These are phyloP conservation scores for Dioctria rufipes DNA, from an alignment of 2,888 invertebrate species.

Conservation along the genomic window DNA sequence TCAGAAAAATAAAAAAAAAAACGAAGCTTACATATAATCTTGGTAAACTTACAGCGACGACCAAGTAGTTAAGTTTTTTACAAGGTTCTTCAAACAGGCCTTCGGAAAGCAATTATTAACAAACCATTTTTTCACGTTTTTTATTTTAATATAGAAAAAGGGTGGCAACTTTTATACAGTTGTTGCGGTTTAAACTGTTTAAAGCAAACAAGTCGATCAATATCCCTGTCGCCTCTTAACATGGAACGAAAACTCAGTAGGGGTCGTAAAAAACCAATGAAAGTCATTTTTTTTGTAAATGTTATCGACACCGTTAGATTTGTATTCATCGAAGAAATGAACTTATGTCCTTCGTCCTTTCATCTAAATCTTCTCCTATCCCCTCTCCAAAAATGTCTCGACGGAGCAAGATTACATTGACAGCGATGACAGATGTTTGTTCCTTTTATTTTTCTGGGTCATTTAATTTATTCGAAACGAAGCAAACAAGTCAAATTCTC, in stretches of 20 bases:
- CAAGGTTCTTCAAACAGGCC: too few species aligned
- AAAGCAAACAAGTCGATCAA: too few species aligned
- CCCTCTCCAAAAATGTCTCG: not conserved
- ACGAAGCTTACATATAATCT: too few species aligned
- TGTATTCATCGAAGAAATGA: not conserved
- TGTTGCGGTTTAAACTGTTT: too few species aligned
- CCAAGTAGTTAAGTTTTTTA: too few species aligned
- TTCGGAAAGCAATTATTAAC: too few species aligned
- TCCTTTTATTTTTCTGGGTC: slow-evolving; percentile 19
- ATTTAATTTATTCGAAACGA: not conserved
- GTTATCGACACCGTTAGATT: slow-evolving; percentile 5
- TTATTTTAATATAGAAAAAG: too few species aligned
- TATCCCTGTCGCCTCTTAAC: not conserved
- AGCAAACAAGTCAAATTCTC: not conserved
- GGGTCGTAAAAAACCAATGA: not conserved
- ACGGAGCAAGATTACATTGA: not conserved
- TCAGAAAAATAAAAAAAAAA: too few species aligned
- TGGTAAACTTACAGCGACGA: too few species aligned
- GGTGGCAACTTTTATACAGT: too few species aligned
- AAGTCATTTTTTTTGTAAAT: slow-evolving; percentile 2
- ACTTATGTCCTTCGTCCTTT: not conserved
- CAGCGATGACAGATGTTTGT: slow-evolving; percentile 15
- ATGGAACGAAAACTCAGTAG: not conserved
- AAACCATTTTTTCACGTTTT: too few species aligned
- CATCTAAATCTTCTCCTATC: not conserved